Conservation (phyloP, 2,888 invertebrate genomes). For the Leucozona laternaria region DNA sequence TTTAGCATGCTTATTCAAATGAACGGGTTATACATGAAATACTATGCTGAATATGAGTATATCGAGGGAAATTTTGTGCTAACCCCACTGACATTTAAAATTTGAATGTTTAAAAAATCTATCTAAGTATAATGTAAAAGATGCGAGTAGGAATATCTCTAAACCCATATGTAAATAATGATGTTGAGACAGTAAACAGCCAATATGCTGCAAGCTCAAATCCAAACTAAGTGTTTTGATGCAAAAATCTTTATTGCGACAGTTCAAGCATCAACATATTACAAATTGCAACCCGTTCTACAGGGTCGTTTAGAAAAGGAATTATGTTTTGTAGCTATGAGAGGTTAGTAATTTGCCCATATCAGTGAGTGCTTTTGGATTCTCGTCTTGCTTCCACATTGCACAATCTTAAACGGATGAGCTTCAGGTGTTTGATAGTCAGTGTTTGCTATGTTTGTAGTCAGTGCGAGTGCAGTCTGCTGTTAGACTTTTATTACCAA, state of each 20-base stretch:
- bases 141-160: neutral
- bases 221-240: neutral
- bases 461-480: too few species aligned
- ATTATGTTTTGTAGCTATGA: neutral
- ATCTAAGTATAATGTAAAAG: neutral
- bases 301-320: too few species aligned
- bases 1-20: neutral
- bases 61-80: neutral
- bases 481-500: too few species aligned
- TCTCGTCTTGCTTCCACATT: neutral
- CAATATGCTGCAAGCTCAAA: neutral
- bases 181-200: neutral
- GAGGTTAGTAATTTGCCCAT: neutral
- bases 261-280: neutral
- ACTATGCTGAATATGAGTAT: neutral
- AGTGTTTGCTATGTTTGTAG: too few species aligned
- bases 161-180: neutral
- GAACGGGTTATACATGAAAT: neutral
- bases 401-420: neutral
- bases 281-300: neutral
- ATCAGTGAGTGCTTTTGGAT: neutral
- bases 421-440: neutral
- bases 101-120: neutral
- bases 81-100: neutral
- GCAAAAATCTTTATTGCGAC: neutral